These are phyloP conservation scores for Thecophora atra DNA, from an alignment of 2,888 invertebrate species.

Conservation along the genomic window DNA sequence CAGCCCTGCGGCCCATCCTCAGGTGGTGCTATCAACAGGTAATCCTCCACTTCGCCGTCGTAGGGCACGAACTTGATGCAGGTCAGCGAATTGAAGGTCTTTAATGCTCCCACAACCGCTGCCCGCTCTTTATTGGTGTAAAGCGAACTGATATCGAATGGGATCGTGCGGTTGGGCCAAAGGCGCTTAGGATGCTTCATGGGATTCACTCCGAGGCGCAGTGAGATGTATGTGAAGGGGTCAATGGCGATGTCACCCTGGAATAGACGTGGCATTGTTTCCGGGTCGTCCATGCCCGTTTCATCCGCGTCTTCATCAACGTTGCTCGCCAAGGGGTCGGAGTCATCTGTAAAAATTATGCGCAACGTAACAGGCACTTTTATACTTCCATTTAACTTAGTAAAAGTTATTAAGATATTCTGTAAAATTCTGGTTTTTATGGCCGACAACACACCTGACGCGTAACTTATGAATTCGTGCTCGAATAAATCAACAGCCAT, in stretches of 20 bases:
- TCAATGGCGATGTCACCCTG: conserved; percentile 77
- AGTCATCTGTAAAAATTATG: conserved; percentile 49
- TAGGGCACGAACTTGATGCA: conserved; percentile 74
- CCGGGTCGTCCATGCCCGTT: conserved; percentile 69
- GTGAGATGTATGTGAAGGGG: conserved; percentile 70
- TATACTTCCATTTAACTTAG: too few relatives aligned
- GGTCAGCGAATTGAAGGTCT: conserved; percentile 72
- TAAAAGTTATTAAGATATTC: too few relatives aligned
- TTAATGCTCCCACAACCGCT: conserved; percentile 71
- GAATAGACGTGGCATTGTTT: conserved; percentile 73
- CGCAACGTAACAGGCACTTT: too few relatives aligned
- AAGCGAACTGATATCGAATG: conserved; percentile 73
- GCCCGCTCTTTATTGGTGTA: conserved; percentile 66
- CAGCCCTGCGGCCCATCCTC: conserved; percentile 76
- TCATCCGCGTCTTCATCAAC: conserved; percentile 47
- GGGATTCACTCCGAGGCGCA: conserved; percentile 73
- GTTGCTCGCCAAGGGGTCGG: conserved; percentile 51
- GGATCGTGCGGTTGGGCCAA: conserved; percentile 74
- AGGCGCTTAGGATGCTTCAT: conserved; percentile 73
- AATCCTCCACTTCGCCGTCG: conserved; percentile 73
- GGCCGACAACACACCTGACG: conserved; percentile 42
- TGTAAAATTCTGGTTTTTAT: too few relatives aligned
- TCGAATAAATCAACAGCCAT: conserved; percentile 58
- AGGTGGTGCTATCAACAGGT: conserved; percentile 72
- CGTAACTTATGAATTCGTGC: conserved; percentile 53